Conservation (phyloP, 2,888 invertebrate species). For the Nycteola revayana region DNA sequence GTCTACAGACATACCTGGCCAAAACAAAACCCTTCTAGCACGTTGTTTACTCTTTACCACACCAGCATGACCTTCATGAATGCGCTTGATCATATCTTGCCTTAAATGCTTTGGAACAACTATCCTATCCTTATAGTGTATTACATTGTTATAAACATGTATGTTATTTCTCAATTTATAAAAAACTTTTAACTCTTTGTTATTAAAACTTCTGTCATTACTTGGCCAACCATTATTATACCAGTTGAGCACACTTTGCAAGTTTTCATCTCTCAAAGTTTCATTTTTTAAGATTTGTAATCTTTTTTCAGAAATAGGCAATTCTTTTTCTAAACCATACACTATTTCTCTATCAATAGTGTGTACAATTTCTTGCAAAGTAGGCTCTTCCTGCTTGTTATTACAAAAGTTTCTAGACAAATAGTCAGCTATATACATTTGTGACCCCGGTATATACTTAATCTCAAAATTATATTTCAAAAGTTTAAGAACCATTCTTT, state of each 20-base stretch:
- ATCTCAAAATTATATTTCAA: conserved; percentile 28
- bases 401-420: conserved; percentile 3
- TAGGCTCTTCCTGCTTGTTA: neutral
- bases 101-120: conserved; percentile 1
- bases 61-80: conserved; percentile 5
- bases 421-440: conserved; percentile 14
- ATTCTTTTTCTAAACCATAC: conserved; percentile 1
- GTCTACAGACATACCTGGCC: conserved; percentile 7
- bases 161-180: neutral
- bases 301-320: conserved; percentile 1
- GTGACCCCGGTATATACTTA: conserved; percentile 21
- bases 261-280: neutral
- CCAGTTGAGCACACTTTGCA: neutral
- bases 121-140: conserved; percentile 2
- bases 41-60: conserved; percentile 6
- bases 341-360: no score
- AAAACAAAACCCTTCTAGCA: conserved; percentile 7
- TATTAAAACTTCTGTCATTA: neutral
- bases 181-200: neutral
- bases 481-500: conserved; percentile 28
- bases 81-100: neutral
- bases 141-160: neutral
- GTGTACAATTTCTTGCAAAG: no score
- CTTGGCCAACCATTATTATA: conserved; percentile 2
- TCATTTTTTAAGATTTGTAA: neutral